Evolutionary conservation across 1,140 invertebrate genomes (phyloP).

Genomic region (Mycetomoellerius zeteki): DNA sequence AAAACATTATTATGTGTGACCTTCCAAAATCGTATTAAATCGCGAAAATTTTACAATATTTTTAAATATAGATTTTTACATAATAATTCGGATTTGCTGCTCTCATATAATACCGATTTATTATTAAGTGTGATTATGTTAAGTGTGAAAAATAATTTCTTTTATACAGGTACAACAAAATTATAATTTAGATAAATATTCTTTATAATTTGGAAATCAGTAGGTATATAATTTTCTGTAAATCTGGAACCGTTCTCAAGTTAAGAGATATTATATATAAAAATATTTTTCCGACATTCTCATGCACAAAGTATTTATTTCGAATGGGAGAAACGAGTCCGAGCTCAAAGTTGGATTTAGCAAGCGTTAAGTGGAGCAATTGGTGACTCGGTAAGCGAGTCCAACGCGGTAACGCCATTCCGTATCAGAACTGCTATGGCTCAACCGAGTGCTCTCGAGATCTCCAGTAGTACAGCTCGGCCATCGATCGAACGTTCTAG

Average conservation of each 20-base stretch:
- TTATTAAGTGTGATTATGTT: not conserved
- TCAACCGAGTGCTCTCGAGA: constrained; percentile 51
- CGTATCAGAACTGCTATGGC: constrained; percentile 17
- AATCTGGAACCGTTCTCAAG: not conserved
- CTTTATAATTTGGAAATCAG: not conserved
- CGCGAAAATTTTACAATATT: not conserved
- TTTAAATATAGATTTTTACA: not conserved
- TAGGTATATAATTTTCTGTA: not conserved
- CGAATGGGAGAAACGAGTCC: not conserved
- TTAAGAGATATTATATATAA: not conserved
- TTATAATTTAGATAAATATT: not conserved
- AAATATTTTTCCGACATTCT: constrained; percentile 2
- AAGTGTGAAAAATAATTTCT: not conserved
- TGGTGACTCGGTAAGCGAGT: constrained; percentile 29
- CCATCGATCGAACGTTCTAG: constrained; percentile 53
- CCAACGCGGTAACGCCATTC: constrained; percentile 9
- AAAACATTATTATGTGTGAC: no score
- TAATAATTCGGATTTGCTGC: not conserved
- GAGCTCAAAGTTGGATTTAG: constrained; percentile 28
- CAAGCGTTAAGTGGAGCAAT: constrained; percentile 39
- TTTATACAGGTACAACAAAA: not conserved
- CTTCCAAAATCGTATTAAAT: not conserved
- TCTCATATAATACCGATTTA: not conserved
- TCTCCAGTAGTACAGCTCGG: constrained; percentile 56
- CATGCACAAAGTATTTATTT: not conserved